A percentile compares a stretch with the other conserved stretches of the same genome.
Evolutionary conservation across 2,888 invertebrate species (phyloP).

Genomic region (Calliscelio sp.): DNA sequence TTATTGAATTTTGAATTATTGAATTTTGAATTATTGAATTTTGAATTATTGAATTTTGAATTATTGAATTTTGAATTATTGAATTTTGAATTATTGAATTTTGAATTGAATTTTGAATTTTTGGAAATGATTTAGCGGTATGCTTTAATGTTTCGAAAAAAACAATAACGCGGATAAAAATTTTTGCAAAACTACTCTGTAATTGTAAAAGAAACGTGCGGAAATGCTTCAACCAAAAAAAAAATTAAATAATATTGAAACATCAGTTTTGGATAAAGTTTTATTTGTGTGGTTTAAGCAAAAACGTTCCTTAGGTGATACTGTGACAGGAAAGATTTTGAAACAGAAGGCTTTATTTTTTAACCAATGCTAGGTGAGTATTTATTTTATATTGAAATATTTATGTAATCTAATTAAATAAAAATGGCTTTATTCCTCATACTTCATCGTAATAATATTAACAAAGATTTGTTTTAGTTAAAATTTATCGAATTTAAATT

Average conservation of each 20-base stretch:
- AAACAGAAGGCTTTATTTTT: constrained; percentile 15
- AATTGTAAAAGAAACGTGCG: neutral
- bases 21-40: too few species aligned
- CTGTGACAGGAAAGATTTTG: constrained; percentile 2
- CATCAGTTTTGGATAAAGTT: constrained; percentile 7
- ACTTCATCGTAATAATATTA: too few species aligned
- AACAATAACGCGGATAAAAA: constrained; percentile 6
- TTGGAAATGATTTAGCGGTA: neutral
- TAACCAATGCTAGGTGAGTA: constrained; percentile 8
- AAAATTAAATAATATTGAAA: constrained; percentile 21
- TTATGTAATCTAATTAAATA: too few species aligned
- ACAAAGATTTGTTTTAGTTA: too few species aligned
- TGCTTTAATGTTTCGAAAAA: neutral
- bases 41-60: too few species aligned
- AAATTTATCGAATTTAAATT: too few species aligned
- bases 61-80: too few species aligned
- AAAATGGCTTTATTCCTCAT: too few species aligned
- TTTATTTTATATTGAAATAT: too few species aligned
- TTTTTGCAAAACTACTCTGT: neutral
- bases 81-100: too few species aligned
- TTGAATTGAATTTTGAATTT: too few species aligned
- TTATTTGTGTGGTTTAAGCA: constrained; percentile 14
- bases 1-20: too few species aligned
- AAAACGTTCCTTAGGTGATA: constrained; percentile 19
- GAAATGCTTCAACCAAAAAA: constrained; percentile 13